Conservation (phyloP, 2,797 vertebrate genomes). For the Otus scops region DNA sequence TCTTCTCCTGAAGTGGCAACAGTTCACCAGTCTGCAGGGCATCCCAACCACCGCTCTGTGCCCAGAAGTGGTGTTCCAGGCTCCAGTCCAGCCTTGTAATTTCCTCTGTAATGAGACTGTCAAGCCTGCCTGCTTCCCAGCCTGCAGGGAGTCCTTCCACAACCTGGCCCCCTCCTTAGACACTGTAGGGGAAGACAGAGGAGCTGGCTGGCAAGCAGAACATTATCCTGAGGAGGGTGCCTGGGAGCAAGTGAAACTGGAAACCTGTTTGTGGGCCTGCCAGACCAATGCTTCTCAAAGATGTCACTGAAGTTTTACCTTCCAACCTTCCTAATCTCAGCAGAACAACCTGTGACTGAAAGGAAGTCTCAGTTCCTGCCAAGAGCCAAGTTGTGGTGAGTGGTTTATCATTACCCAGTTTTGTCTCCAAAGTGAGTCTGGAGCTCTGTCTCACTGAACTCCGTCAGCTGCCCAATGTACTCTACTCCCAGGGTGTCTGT, state of each 20-base stretch:
- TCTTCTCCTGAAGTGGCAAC: not conserved
- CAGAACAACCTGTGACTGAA: not conserved
- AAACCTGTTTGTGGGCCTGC: not conserved
- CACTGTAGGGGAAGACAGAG: not conserved
- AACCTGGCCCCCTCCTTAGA: not conserved
- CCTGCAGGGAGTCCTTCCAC: not conserved
- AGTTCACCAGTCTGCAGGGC: not conserved
- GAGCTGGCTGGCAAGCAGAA: not conserved
- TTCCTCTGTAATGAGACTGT: not conserved
- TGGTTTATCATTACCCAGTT: slow-evolving; percentile 84
- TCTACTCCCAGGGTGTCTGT: slow-evolving; percentile 82
- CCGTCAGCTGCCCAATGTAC: slow-evolving; percentile 88
- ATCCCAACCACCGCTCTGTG: not conserved
- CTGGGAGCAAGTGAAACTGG: not conserved
- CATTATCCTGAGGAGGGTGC: not conserved
- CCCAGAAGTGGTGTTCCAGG: not conserved
- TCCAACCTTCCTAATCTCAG: not conserved
- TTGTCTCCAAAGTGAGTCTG: slow-evolving; percentile 91
- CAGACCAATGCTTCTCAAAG: not conserved
- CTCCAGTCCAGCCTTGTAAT: not conserved
- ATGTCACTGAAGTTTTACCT: not conserved
- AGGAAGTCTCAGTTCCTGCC: not conserved
- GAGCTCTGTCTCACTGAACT: slow-evolving; percentile 83
- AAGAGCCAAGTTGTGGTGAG: not conserved
- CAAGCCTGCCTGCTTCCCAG: not conserved